Conservation (phyloP, 2,113 vertebrate species). For the Protomyctophum bolini region DNA sequence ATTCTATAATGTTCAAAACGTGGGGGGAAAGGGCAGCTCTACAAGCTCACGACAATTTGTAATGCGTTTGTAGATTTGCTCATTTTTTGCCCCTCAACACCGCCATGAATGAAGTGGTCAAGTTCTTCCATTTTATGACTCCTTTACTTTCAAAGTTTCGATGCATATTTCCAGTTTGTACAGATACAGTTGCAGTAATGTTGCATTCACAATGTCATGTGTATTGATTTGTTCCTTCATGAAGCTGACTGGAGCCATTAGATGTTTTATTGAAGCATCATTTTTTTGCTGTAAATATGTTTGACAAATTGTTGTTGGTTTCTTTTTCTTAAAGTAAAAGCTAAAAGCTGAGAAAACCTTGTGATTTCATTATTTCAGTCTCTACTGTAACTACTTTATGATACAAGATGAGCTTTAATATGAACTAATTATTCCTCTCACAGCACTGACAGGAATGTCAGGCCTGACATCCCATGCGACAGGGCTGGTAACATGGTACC, state of each 20-base stretch:
- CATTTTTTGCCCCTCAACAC: no score
- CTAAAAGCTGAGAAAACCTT: background rate
- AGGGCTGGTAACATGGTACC: no score
- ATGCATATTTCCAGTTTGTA: slow-evolving; percentile 47
- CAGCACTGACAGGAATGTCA: no score
- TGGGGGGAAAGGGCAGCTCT: no score
- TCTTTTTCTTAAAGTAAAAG: slow-evolving; percentile 72
- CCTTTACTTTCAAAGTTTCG: slow-evolving; percentile 22
- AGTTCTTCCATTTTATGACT: slow-evolving; percentile 22
- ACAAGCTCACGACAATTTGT: no score
- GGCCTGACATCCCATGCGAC: no score
- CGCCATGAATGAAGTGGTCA: background rate
- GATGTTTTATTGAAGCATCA: slow-evolving; percentile 53
- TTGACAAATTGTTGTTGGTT: slow-evolving; percentile 41
- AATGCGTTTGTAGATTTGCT: no score
- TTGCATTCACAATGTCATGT: slow-evolving; percentile 42
- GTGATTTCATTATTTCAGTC: no score
- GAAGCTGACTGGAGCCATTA: slow-evolving; percentile 59
- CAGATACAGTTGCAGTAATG: slow-evolving; percentile 16
- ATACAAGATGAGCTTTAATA: no score
- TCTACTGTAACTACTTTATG: no score
- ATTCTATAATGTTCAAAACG: no score
- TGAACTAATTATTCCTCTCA: no score
- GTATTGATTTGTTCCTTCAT: slow-evolving; percentile 36
- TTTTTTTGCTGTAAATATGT: slow-evolving; percentile 66